phyloP scores from a whole-genome alignment of 2,888 invertebrate genomes.

The Ectemnius continuus region DNA sequence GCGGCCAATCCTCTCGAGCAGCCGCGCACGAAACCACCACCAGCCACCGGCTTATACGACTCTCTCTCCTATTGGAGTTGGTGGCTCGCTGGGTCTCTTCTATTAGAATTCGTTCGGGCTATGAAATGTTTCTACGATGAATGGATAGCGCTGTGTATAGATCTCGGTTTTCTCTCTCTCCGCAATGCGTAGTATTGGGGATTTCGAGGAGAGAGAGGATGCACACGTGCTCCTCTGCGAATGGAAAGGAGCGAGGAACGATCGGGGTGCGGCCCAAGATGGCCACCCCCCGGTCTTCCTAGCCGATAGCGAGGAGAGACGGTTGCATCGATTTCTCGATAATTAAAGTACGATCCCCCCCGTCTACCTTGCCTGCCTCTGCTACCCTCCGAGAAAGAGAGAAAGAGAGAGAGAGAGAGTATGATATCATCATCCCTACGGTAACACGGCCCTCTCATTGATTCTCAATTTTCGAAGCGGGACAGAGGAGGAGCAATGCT shows the following conservation, averaged over 20 bases:
- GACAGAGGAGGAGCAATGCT: conserved; percentile 79
- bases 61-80: not conserved
- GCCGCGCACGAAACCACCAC: too few species aligned
- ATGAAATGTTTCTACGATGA: not conserved
- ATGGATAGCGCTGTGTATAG: not conserved
- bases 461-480: conserved; percentile 61
- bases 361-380: conserved; percentile 11
- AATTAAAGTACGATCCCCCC: conserved; percentile 52
- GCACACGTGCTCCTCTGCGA: conserved; percentile 48
- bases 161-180: not conserved
- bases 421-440: conserved; percentile 15
- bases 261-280: conserved; percentile 76
- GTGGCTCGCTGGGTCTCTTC: not conserved
- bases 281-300: conserved; percentile 61
- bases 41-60: not conserved
- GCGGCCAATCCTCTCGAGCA: not conserved
- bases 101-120: not conserved
- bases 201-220: too few species aligned
- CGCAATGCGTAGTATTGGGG: not conserved
- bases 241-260: conserved; percentile 41
- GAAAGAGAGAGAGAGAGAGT: too few species aligned
- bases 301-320: conserved; percentile 37
- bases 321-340: conserved; percentile 64
- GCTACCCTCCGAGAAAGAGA: conserved; percentile 4
- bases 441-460: conserved; percentile 39